phyloP scores from a whole-genome alignment of 2,797 vertebrate species.

The Enteromius radiatus region DNA sequence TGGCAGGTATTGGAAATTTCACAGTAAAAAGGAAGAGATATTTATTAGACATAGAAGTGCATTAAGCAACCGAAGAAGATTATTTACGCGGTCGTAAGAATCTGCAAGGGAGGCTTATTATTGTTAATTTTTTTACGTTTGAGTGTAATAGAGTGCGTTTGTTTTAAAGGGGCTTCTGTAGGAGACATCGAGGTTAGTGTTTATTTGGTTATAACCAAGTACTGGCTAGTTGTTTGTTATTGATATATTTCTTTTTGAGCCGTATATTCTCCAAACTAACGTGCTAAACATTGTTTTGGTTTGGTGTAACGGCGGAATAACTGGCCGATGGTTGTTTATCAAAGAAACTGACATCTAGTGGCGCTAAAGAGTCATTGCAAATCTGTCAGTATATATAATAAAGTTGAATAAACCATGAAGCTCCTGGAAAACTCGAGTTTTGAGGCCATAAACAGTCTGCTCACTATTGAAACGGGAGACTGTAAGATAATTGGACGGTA shows the following conservation, averaged over 20 bases:
- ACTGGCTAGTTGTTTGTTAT: not conserved
- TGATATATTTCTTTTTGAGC: not conserved
- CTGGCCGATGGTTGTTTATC: constrained; percentile 16
- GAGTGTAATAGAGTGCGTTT: constrained; percentile 22
- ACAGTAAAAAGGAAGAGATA: constrained; percentile 72
- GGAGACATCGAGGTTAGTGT: not conserved
- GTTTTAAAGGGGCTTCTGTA: not conserved
- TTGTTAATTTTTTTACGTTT: not conserved
- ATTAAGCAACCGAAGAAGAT: constrained; percentile 62
- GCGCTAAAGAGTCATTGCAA: not conserved
- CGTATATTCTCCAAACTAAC: constrained; percentile 19
- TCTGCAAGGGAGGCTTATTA: not conserved
- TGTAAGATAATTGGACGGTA: constrained; percentile 71
- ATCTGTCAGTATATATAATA: not conserved
- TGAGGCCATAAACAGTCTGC: constrained; percentile 68
- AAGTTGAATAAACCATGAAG: constrained; percentile 59
- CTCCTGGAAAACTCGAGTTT: constrained; percentile 70
- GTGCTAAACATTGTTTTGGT: constrained; percentile 7
- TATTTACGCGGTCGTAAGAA: constrained; percentile 61
- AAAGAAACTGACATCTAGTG: constrained; percentile 24
- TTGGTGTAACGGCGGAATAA: constrained; percentile 36
- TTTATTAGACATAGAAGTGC: constrained; percentile 68
- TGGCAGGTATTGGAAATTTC: constrained; percentile 72
- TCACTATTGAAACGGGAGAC: constrained; percentile 70
- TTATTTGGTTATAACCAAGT: not conserved